phyloP scores from a whole-genome alignment of 1,140 invertebrate genomes.

The Planococcus citri region DNA sequence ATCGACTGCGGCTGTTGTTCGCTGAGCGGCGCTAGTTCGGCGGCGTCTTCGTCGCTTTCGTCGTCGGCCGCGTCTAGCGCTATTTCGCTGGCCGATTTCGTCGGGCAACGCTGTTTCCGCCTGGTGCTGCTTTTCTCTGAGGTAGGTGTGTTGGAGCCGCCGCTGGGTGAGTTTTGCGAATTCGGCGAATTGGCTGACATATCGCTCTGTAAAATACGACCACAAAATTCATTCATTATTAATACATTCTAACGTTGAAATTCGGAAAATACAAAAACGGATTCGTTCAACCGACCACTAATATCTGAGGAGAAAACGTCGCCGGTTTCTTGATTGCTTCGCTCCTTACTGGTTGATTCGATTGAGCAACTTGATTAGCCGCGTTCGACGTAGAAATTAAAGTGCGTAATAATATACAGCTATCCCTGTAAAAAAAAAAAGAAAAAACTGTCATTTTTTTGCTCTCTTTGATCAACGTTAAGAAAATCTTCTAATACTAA shows the following conservation, averaged over 20 bases:
- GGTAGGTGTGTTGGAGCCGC: not conserved
- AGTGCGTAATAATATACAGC: not conserved
- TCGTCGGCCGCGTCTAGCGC: not conserved
- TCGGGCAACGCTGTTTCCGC: not conserved
- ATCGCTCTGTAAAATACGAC: constrained; percentile 2
- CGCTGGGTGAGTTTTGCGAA: not conserved
- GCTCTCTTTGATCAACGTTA: not conserved
- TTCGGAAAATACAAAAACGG: no score
- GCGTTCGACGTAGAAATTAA: not conserved
- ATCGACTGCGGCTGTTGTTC: not conserved
- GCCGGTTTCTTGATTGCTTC: not conserved
- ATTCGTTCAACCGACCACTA: constrained; percentile 5
- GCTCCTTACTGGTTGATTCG: not conserved
- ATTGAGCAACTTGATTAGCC: not conserved
- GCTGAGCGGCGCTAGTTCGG: not conserved
- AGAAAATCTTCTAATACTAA: not conserved
- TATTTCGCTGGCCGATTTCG: not conserved
- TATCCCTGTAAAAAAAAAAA: not conserved
- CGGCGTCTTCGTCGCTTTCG: not conserved
- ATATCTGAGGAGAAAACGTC: not conserved
- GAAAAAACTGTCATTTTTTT: not conserved
- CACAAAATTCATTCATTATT: not conserved
- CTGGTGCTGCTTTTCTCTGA: not conserved
- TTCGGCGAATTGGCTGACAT: not conserved
- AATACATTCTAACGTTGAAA: no score